Evolutionary conservation across 2,888 invertebrate genomes (phyloP).

Genomic region (Diaprepes abbreviatus): DNA sequence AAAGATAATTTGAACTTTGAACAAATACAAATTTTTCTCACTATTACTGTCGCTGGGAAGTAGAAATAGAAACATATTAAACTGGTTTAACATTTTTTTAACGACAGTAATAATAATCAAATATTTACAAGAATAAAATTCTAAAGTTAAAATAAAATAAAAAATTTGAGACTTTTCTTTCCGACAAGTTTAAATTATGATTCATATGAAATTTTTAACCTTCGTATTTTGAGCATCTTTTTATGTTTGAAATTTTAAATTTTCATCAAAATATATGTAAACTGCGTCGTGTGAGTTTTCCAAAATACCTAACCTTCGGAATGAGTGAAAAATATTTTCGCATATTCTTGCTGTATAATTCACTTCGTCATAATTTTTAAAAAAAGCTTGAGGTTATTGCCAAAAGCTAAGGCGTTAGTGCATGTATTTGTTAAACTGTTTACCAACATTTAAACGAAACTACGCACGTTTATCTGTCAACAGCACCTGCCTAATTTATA

Average conservation of each 20-base stretch:
- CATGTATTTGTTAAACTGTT: slow-evolving; percentile 24
- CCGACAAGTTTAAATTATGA: too few relatives aligned
- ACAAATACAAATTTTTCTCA: too few relatives aligned
- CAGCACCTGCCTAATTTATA: slow-evolving; percentile 25
- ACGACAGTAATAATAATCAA: too few relatives aligned
- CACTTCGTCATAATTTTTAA: background rate
- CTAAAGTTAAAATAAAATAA: too few relatives aligned
- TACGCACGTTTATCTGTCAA: slow-evolving; percentile 28
- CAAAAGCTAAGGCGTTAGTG: slow-evolving; percentile 18
- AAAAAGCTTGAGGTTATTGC: slow-evolving; percentile 2
- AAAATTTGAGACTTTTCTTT: too few relatives aligned
- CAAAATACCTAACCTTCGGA: slow-evolving; percentile 12
- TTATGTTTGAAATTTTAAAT: background rate
- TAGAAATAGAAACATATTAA: too few relatives aligned
- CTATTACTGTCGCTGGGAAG: too few relatives aligned
- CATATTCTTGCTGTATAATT: slow-evolving; percentile 3
- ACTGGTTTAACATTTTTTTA: too few relatives aligned
- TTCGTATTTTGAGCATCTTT: too few relatives aligned
- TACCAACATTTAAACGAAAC: slow-evolving; percentile 21
- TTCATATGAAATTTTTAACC: too few relatives aligned
- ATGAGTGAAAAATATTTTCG: slow-evolving; percentile 11
- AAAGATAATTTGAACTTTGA: too few relatives aligned
- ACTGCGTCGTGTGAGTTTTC: background rate
- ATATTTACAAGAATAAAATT: too few relatives aligned
- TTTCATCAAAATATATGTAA: background rate